Conservation (phyloP, 2,797 vertebrate genomes). For the Knipowitschia caucasica region DNA sequence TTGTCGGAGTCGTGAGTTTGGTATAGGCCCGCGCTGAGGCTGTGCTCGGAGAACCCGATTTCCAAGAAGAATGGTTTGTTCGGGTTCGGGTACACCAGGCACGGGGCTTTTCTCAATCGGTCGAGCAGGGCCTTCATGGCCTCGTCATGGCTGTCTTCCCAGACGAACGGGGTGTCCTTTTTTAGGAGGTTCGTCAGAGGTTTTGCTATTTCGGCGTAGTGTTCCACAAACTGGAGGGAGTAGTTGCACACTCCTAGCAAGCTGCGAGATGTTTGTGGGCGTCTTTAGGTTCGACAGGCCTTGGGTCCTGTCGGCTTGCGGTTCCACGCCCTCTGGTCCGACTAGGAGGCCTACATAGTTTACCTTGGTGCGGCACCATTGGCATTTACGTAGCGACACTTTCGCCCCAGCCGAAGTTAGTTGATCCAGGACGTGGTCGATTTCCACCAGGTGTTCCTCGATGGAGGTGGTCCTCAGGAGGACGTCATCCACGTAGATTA, state of each 20-base stretch:
- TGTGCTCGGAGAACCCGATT: conserved; percentile 1
- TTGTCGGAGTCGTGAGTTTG: conserved; percentile 12
- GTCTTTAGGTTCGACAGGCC: not conserved
- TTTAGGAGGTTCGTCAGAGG: conserved; percentile 11
- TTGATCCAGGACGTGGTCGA: conserved; percentile 12
- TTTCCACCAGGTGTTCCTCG: conserved; percentile 3
- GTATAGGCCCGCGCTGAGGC: conserved; percentile 11
- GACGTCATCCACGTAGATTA: no score
- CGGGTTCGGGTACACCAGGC: conserved; percentile 10
- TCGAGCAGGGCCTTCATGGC: conserved; percentile 10
- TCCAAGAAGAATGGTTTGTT: conserved; percentile 21
- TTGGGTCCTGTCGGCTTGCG: not conserved
- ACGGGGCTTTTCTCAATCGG: not conserved
- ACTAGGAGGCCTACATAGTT: conserved; percentile 15
- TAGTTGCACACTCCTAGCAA: conserved; percentile 32
- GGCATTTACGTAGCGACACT: not conserved
- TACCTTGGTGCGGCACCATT: conserved; percentile 11
- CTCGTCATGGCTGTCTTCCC: not conserved
- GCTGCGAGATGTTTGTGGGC: not conserved
- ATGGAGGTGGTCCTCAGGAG: not conserved
- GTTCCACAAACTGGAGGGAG: conserved; percentile 7
- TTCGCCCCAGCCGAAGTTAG: conserved; percentile 6
- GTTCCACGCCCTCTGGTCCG: not conserved
- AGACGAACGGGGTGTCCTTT: conserved; percentile 6
- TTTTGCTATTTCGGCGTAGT: no score